These are phyloP conservation scores for Galaxias olidus DNA, from an alignment of 2,797 vertebrate species.

Conservation along the genomic window DNA sequence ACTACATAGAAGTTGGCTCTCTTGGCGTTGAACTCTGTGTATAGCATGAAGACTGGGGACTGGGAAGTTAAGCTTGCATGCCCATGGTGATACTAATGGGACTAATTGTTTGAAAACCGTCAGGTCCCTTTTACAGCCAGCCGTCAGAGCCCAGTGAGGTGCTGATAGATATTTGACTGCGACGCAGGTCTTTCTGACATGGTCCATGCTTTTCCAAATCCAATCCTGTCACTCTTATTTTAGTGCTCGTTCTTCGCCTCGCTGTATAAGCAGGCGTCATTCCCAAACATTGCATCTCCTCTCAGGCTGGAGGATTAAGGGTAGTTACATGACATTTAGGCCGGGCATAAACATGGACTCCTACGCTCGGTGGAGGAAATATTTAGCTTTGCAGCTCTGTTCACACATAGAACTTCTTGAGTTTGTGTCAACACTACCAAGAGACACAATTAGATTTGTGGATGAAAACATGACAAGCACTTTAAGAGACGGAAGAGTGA, in stretches of 20 bases:
- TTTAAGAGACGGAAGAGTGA: slow-evolving; percentile 16
- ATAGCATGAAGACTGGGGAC: slow-evolving; percentile 10
- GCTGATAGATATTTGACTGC: slow-evolving; percentile 28
- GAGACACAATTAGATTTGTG: slow-evolving; percentile 67
- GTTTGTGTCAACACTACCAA: slow-evolving; percentile 70
- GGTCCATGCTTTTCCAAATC: slow-evolving; percentile 47
- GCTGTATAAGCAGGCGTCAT: slow-evolving; percentile 57
- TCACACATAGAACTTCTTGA: slow-evolving; percentile 64
- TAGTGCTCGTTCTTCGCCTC: slow-evolving; percentile 21
- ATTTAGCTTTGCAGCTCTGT: slow-evolving; percentile 68
- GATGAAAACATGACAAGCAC: slow-evolving; percentile 63
- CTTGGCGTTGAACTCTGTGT: slow-evolving; percentile 19
- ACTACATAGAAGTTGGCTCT: slow-evolving; percentile 19
- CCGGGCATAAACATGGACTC: slow-evolving; percentile 64
- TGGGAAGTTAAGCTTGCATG: too few relatives aligned
- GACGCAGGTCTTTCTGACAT: slow-evolving; percentile 26
- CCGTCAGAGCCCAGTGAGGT: slow-evolving; percentile 25
- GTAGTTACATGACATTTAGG: slow-evolving; percentile 66
- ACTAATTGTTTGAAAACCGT: slow-evolving; percentile 16
- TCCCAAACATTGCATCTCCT: slow-evolving; percentile 56
- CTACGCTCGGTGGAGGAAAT: slow-evolving; percentile 66
- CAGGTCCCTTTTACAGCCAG: not conserved
- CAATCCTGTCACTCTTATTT: slow-evolving; percentile 50
- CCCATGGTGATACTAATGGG: not conserved
- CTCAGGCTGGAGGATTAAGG: slow-evolving; percentile 58